Base-by-base conservation (phyloP, 2,113 vertebrate species). In the Tetrax tetrax region DNA sequence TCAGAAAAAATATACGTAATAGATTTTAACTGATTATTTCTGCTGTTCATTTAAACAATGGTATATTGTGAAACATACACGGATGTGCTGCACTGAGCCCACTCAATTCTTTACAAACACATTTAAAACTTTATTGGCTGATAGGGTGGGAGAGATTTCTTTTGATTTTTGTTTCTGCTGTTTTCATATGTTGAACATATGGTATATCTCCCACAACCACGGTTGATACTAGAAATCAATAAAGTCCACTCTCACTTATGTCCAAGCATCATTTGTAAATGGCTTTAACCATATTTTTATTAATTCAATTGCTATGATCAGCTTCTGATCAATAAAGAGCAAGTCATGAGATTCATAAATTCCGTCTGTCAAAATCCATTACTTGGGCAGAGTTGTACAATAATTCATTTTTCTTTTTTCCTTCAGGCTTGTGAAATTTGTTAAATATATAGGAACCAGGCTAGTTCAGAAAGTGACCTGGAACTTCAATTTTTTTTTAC, bases 151-250 rank as follows among this genome's bases (percentile, higher is more conserved):
- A 83, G 82, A 93, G 33, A 29, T 50, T 71, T 72, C 48, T 94
- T 97, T 97, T 91, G 71, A 89, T 95, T 97, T 96, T 97, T 94
- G 43, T 92, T 94, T 96, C 91, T 98, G 89, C 71, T 95, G 19
- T 97, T 97, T 97, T 94, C 95, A 88, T 97, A 95, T 98, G 95
- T 96, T 96, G 92, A 97, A 97, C 98, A 98, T 95, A 96, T 97
- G 97, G 94, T 91, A 37, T 82, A 65, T 56, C 76, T 92, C 59
- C 94, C 91, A 96, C 93, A 97, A 97, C 95, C 92, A 83, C 53
- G 72, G 57, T 74, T 96, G 94, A 97, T 80, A 89, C n/a, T 80
- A 85, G 59, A 96, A 97, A 96, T 91, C 96, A 93, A 93, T 95
- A 97, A 93, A 95, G 41, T 41, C 38, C 94, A 60, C 71, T 94